Conservation (phyloP, 1,140 invertebrate genomes). For the Solenopsis invicta region DNA sequence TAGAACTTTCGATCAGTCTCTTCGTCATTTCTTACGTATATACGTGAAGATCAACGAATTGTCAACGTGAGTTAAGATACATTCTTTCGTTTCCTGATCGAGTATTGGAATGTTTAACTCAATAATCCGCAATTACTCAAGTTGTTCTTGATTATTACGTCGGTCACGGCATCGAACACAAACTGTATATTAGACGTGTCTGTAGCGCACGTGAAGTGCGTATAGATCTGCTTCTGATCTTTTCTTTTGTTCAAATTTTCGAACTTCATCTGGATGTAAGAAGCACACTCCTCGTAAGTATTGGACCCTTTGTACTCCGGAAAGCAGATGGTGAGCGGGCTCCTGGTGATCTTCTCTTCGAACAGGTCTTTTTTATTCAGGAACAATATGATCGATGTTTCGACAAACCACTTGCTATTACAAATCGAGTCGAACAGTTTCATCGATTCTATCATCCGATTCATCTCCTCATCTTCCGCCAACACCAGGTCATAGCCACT, state of each 20-base stretch:
- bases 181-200: slow-evolving; percentile 97
- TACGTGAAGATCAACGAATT: slow-evolving; percentile 38
- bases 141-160: slow-evolving; percentile 97
- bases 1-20: slow-evolving; percentile 71
- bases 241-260: slow-evolving; percentile 95
- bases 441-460: slow-evolving; percentile 96
- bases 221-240: slow-evolving; percentile 96
- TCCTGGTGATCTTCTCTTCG: slow-evolving; percentile 96
- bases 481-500: slow-evolving; percentile 91
- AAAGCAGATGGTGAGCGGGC: slow-evolving; percentile 97
- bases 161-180: slow-evolving; percentile 96
- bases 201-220: slow-evolving; percentile 97
- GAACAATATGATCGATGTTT: slow-evolving; percentile 99
- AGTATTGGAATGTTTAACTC: slow-evolving; percentile 80
- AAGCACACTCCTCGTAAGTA: slow-evolving; percentile 94
- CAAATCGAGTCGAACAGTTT: slow-evolving; percentile 99
- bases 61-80: slow-evolving; percentile 20
- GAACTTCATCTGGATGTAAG: slow-evolving; percentile 96
- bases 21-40: slow-evolving; percentile 49
- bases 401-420: slow-evolving; percentile 99
- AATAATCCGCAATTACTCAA: slow-evolving; percentile 95
- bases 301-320: slow-evolving; percentile 96
- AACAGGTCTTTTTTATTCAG: slow-evolving; percentile 99
- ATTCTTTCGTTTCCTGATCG: slow-evolving; percentile 32
- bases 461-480: slow-evolving; percentile 87